Percentiles rank a stretch among this genome's conserved stretches.
Conservation (phyloP, 2,888 invertebrate species). For the Elegia similella region DNA sequence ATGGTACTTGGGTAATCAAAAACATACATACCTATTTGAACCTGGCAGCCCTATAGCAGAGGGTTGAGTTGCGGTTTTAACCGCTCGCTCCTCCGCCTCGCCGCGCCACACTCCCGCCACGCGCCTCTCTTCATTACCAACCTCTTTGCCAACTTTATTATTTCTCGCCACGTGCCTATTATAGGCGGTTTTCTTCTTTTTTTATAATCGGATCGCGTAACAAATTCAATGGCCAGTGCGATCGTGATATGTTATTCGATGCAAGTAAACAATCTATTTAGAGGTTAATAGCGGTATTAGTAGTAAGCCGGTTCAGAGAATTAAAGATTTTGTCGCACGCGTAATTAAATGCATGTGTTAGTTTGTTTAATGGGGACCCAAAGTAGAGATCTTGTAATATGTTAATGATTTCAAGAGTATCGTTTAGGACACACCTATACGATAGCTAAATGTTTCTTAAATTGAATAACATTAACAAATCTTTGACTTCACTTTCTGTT, state of each 20-base stretch:
- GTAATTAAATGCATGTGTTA: conserved; percentile 11
- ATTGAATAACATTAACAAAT: background rate
- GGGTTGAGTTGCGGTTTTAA: conserved; percentile 37
- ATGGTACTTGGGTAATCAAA: too few relatives aligned
- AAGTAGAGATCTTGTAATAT: conserved; percentile 4
- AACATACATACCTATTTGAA: background rate
- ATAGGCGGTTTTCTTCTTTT: conserved; percentile 57
- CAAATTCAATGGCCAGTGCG: conserved; percentile 40
- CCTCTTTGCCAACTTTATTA: conserved; percentile 69
- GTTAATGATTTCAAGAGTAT: background rate
- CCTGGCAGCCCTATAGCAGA: background rate
- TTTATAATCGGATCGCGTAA: conserved; percentile 67
- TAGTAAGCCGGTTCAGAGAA: conserved; percentile 19
- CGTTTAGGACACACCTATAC: background rate
- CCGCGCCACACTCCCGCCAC: conserved; percentile 52
- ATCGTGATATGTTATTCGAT: conserved; percentile 66
- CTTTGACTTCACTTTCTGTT: too few relatives aligned
- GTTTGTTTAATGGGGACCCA: conserved; percentile 7
- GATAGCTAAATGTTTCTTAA: background rate
- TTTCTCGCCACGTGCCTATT: conserved; percentile 73
- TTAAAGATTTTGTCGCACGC: conserved; percentile 19
- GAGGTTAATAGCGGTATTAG: conserved; percentile 58
- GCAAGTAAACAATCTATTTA: conserved; percentile 70
- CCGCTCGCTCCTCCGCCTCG: conserved; percentile 33
- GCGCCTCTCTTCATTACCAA: conserved; percentile 66